A percentile compares a stretch with the other conserved stretches of the same genome.
phyloP scores from a whole-genome alignment of 2,797 vertebrate genomes.

The Melanotaenia nigrans region DNA sequence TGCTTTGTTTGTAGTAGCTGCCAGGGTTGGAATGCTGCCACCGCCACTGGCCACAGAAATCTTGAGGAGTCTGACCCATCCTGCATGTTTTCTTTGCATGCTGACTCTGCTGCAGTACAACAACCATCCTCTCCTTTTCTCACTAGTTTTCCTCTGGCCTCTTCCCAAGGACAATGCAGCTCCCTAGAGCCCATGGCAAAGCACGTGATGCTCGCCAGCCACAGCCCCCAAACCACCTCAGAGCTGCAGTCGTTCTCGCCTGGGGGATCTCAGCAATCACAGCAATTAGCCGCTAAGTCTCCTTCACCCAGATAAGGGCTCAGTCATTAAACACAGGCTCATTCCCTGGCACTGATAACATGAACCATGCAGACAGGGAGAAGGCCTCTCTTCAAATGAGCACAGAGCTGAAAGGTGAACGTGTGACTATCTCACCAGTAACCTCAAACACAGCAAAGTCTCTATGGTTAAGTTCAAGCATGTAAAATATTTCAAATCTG shows the following conservation, averaged over 20 bases:
- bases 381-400: conserved; percentile 70
- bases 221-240: conserved; percentile 72
- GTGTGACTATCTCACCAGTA: conserved; percentile 49
- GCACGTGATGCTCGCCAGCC: conserved; percentile 69
- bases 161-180: conserved; percentile 80
- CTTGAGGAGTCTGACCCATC: conserved; percentile 17
- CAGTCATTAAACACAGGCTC: conserved; percentile 86
- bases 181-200: conserved; percentile 68
- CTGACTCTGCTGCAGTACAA: conserved; percentile 46
- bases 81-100: conserved; percentile 35
- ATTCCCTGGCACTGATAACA: conserved; percentile 83
- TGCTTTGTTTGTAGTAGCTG: neutral
- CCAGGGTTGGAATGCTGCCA: neutral
- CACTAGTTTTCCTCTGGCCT: conserved; percentile 65
- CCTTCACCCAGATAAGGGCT: conserved; percentile 85
- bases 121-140: conserved; percentile 34
- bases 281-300: conserved; percentile 88
- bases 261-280: conserved; percentile 82
- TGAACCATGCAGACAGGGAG: conserved; percentile 64
- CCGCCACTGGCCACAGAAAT: neutral
- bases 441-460: conserved; percentile 38
- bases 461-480: conserved; percentile 12
- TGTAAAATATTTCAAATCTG: conserved; percentile 16
- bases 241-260: conserved; percentile 70
- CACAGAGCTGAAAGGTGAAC: conserved; percentile 69